A percentile compares a stretch with the other conserved stretches of the same genome.
Conservation (phyloP, 2,888 invertebrate species). For the Tetragnatha montana region DNA sequence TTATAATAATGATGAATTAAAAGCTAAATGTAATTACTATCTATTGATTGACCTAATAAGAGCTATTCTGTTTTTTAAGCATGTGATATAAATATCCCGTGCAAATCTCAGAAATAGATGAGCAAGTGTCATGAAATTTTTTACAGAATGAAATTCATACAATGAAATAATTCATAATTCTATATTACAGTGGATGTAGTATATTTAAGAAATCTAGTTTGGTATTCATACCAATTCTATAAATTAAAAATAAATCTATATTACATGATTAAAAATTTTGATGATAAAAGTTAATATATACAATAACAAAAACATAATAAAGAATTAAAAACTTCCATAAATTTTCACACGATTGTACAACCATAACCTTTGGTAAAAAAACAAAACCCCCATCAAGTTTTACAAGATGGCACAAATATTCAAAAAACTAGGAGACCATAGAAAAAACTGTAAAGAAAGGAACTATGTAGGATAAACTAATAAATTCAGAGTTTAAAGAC, state of each 20-base stretch:
- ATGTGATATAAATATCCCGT: conserved; percentile 43
- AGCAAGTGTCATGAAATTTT: conserved; percentile 17
- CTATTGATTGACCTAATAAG: too few species aligned
- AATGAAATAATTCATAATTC: conserved; percentile 30
- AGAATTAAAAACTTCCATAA: conserved; percentile 22
- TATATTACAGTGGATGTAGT: conserved; percentile 43
- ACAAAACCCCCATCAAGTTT: conserved; percentile 15
- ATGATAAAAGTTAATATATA: conserved; percentile 44
- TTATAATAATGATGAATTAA: too few species aligned
- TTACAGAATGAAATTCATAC: conserved; percentile 33
- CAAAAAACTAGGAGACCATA: conserved; percentile 12
- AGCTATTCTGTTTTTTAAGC: background rate
- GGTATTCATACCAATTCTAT: conserved; percentile 22
- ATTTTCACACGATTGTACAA: conserved; percentile 17
- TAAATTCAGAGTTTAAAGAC: background rate
- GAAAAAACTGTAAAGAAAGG: conserved; percentile 21
- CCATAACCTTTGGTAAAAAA: conserved; percentile 50
- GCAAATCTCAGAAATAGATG: conserved; percentile 16
- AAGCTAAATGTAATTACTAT: too few species aligned
- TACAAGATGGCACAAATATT: conserved; percentile 38
- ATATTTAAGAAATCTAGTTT: conserved; percentile 31
- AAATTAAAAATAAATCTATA: conserved; percentile 39
- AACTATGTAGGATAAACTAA: conserved; percentile 28
- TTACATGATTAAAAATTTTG: conserved; percentile 53
- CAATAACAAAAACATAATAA: conserved; percentile 54